These are phyloP conservation scores for Thera britannica DNA, from an alignment of 2,888 invertebrate species.

Conservation along the genomic window DNA sequence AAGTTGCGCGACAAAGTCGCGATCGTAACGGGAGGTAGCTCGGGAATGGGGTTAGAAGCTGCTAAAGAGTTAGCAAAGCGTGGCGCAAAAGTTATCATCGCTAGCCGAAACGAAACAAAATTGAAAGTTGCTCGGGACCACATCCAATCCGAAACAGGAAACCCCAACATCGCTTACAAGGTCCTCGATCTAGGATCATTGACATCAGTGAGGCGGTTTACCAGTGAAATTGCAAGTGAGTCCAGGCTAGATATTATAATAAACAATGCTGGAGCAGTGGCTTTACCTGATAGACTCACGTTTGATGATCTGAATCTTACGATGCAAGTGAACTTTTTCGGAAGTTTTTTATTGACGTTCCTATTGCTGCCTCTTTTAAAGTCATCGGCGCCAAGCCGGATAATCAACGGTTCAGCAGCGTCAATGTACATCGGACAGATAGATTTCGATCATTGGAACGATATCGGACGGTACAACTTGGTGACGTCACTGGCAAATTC, in stretches of 20 bases:
- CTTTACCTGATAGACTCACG: slow-evolving; percentile 74
- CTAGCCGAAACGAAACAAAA: slow-evolving; percentile 78
- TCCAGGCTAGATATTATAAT: slow-evolving; percentile 78
- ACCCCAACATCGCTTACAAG: slow-evolving; percentile 60
- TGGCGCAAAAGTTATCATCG: slow-evolving; percentile 80
- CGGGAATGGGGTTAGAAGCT: slow-evolving; percentile 74
- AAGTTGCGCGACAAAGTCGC: slow-evolving; percentile 69
- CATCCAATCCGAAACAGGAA: slow-evolving; percentile 64
- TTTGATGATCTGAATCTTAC: slow-evolving; percentile 87
- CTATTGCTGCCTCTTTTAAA: slow-evolving; percentile 84
- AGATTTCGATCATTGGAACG: slow-evolving; percentile 71
- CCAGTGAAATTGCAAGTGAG: slow-evolving; percentile 69
- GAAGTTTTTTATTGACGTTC: slow-evolving; percentile 89
- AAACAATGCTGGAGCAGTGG: slow-evolving; percentile 85
- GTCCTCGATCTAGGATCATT: slow-evolving; percentile 74
- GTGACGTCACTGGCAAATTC: slow-evolving; percentile 63
- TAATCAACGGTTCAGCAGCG: slow-evolving; percentile 86
- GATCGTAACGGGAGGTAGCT: slow-evolving; percentile 72
- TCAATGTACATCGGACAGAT: slow-evolving; percentile 81
- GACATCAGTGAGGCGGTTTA: slow-evolving; percentile 82
- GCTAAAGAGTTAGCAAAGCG: slow-evolving; percentile 73
- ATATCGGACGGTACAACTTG: slow-evolving; percentile 60
- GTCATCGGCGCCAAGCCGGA: slow-evolving; percentile 83
- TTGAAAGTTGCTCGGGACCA: slow-evolving; percentile 63
- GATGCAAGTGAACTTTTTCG: slow-evolving; percentile 90